A percentile compares a stretch with the other conserved stretches of the same genome.
phyloP scores from a whole-genome alignment of 2,888 invertebrate species.

The Lasioglossum malachurum region DNA sequence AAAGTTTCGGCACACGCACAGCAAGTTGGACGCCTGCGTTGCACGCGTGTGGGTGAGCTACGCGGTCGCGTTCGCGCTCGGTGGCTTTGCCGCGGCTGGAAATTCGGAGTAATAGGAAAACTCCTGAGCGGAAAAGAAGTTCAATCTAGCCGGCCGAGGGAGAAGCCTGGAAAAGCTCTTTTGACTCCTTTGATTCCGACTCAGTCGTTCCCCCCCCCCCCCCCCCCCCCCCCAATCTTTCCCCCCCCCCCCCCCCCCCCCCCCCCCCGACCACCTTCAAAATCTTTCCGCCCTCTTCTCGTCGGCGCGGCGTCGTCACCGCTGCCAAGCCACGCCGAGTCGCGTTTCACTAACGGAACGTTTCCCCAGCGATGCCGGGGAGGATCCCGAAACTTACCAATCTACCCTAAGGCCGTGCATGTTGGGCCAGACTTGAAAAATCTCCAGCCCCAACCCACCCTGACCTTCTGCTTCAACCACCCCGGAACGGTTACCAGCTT shows the following conservation, averaged over 20 bases:
- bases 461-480: conserved; percentile 48
- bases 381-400: conserved; percentile 76
- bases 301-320: conserved; percentile 44
- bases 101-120: conserved; percentile 84
- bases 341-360: conserved; percentile 54
- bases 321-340: conserved; percentile 33
- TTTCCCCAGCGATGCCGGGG: conserved; percentile 64
- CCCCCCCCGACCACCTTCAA: conserved; percentile 49
- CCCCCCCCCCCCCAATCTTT: background rate
- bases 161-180: conserved; percentile 80
- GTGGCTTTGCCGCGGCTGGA: conserved; percentile 76
- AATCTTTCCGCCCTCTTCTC: conserved; percentile 56
- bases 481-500: conserved; percentile 55
- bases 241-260: background rate
- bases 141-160: conserved; percentile 78
- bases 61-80: conserved; percentile 47
- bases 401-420: conserved; percentile 70
- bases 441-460: conserved; percentile 31
- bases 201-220: conserved; percentile 25
- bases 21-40: conserved; percentile 10
- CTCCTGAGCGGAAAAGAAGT: conserved; percentile 83
- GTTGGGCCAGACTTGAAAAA: conserved; percentile 64
- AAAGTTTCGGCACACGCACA: conserved; percentile 58
- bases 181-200: conserved; percentile 82
- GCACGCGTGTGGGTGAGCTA: conserved; percentile 35